Percentiles rank a stretch among this genome's conserved stretches.
These are phyloP conservation scores for Coptodon rendalli DNA, from an alignment of 2,113 vertebrate genomes.

Conservation along the genomic window DNA sequence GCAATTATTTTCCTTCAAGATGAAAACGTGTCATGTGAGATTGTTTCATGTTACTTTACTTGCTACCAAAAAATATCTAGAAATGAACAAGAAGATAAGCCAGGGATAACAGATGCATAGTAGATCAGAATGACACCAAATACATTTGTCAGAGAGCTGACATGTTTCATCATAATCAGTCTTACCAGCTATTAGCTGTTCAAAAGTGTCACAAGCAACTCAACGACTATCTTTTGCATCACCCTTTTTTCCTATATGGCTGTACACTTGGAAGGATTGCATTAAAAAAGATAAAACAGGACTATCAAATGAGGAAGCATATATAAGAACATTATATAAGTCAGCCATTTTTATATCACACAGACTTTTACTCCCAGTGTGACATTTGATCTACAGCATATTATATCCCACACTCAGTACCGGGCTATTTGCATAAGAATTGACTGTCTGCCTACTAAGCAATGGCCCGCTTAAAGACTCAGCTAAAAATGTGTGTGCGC, in stretches of 20 bases:
- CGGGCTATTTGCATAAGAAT: conserved; percentile 73
- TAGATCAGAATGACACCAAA: not conserved
- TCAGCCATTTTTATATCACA: conserved; percentile 70
- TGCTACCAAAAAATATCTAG: not conserved
- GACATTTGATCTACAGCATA: conserved; percentile 73
- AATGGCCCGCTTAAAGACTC: conserved; percentile 60
- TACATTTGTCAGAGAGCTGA: not conserved
- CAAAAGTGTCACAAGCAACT: conserved; percentile 15
- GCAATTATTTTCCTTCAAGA: not conserved
- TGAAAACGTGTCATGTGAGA: not conserved
- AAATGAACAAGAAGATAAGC: not conserved
- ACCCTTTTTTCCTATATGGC: not conserved
- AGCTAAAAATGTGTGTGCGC: conserved; percentile 57
- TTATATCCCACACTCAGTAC: conserved; percentile 59
- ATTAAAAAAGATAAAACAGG: conserved; percentile 54
- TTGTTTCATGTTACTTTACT: not conserved
- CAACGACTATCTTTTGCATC: not conserved
- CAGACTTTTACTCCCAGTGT: conserved; percentile 63
- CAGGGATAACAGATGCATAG: not conserved
- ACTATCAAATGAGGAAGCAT: conserved; percentile 68
- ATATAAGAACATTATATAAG: conserved; percentile 71
- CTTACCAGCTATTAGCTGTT: not conserved
- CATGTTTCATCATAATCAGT: not conserved
- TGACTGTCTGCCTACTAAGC: conserved; percentile 67
- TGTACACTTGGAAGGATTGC: conserved; percentile 46